phyloP scores from a whole-genome alignment of 1,140 invertebrate species.

The Anastatus disparis region DNA sequence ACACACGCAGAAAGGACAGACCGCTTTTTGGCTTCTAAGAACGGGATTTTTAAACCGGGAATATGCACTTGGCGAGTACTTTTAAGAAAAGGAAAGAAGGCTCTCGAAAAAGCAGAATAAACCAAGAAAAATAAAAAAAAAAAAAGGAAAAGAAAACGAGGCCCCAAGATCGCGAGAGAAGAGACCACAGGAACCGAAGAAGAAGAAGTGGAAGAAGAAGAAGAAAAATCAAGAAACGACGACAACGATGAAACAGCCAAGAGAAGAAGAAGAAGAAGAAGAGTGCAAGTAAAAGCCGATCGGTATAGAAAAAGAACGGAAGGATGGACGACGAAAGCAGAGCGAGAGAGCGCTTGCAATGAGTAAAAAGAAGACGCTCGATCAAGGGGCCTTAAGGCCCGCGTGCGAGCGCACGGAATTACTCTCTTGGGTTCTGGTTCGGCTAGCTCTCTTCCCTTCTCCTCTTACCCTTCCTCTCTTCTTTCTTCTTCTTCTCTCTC shows the following conservation, averaged over 20 bases:
- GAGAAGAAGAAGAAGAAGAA: constrained; percentile 24
- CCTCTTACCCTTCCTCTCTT: background rate
- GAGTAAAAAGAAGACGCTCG: constrained; percentile 6
- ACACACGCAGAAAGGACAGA: background rate
- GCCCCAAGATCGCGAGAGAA: background rate
- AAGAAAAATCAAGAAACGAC: constrained; percentile 10
- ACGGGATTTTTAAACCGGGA: constrained; percentile 32
- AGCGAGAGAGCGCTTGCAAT: constrained; percentile 16
- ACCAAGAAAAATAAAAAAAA: background rate
- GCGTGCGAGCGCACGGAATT: constrained; percentile 16
- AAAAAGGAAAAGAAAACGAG: background rate
- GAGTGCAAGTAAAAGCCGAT: constrained; percentile 17
- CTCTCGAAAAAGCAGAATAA: constrained; percentile 34
- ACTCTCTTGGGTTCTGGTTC: constrained; percentile 50
- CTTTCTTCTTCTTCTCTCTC: background rate
- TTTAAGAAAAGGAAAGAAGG: background rate
- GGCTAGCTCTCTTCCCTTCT: constrained; percentile 34
- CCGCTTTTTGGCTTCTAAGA: constrained; percentile 34
- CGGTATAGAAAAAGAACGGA: constrained; percentile 1
- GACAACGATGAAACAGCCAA: background rate
- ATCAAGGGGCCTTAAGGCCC: constrained; percentile 43
- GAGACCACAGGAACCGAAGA: constrained; percentile 25
- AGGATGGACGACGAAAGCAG: constrained; percentile 36
- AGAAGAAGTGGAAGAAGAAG: constrained; percentile 11
- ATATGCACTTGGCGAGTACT: background rate